These are phyloP conservation scores for Orgyia antiqua DNA, from an alignment of 2,888 invertebrate species.

Conservation along the genomic window DNA sequence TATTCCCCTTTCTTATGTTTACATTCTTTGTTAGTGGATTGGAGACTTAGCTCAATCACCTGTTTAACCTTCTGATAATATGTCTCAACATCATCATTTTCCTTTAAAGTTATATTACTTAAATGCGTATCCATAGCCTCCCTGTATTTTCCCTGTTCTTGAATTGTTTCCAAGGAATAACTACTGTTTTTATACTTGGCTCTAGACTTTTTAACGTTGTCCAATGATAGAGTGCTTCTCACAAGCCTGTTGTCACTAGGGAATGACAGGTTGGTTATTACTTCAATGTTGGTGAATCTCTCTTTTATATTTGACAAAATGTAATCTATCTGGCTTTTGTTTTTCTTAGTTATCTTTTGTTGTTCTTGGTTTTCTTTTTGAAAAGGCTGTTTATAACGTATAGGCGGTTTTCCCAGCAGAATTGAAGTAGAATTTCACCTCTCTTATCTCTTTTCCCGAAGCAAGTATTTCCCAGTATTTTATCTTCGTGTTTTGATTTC, in stretches of 20 bases:
- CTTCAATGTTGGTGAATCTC: constrained; percentile 1
- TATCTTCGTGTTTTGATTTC: not conserved
- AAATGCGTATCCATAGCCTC: no score
- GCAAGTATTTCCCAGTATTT: constrained; percentile 5
- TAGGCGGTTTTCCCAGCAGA: not conserved
- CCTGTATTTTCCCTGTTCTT: no score
- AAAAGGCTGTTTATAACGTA: not conserved
- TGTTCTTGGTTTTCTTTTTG: not conserved
- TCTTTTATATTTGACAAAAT: not conserved
- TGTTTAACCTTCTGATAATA: not conserved
- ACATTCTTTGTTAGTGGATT: not conserved
- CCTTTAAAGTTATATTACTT: no score
- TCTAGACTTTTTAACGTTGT: not conserved
- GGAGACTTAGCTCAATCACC: not conserved
- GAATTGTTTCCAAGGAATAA: no score
- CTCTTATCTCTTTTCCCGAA: constrained; percentile 16
- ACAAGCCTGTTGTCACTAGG: not conserved
- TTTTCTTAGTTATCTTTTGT: not conserved
- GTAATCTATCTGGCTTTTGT: not conserved
- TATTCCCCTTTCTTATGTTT: no score
- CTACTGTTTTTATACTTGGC: not conserved
- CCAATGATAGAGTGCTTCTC: not conserved
- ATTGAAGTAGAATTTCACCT: constrained; percentile 12
- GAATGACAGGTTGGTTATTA: constrained; percentile 1
- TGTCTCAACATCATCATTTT: not conserved